These are phyloP conservation scores for Regulus satrapa DNA, from an alignment of 2,113 vertebrate species.

Conservation along the genomic window DNA sequence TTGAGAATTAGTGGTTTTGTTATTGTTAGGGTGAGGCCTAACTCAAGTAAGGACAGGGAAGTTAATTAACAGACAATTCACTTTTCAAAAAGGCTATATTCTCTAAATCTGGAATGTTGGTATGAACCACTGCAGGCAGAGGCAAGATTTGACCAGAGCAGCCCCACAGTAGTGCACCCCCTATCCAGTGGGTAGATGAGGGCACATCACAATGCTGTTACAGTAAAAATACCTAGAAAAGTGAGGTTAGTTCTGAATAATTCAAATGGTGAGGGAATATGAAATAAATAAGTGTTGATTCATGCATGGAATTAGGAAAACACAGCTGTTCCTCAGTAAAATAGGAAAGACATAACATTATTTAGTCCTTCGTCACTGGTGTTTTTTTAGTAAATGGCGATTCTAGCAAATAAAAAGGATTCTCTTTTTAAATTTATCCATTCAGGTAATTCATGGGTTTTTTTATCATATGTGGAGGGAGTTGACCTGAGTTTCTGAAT, in stretches of 20 bases:
- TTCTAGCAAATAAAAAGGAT: neutral
- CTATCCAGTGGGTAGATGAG: neutral
- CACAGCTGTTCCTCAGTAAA: neutral
- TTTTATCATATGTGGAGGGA: neutral
- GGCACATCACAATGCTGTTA: neutral
- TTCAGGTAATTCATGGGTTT: neutral
- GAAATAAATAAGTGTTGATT: neutral
- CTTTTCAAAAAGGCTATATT: neutral
- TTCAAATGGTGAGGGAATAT: accelerated
- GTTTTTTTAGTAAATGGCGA: neutral
- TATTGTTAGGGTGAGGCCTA: neutral
- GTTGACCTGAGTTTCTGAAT: neutral
- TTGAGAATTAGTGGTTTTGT: neutral
- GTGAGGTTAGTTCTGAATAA: neutral
- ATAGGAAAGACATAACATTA: neutral
- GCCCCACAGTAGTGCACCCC: accelerated
- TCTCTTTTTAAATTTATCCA: neutral
- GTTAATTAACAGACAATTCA: neutral
- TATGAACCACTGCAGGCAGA: neutral
- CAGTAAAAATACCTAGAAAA: neutral
- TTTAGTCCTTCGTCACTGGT: accelerated
- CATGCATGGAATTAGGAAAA: neutral
- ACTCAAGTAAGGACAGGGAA: neutral
- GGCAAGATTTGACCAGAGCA: neutral
- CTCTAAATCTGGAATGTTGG: neutral